Conservation (phyloP, 2,797 vertebrate genomes). For the Helarctos malayanus region DNA sequence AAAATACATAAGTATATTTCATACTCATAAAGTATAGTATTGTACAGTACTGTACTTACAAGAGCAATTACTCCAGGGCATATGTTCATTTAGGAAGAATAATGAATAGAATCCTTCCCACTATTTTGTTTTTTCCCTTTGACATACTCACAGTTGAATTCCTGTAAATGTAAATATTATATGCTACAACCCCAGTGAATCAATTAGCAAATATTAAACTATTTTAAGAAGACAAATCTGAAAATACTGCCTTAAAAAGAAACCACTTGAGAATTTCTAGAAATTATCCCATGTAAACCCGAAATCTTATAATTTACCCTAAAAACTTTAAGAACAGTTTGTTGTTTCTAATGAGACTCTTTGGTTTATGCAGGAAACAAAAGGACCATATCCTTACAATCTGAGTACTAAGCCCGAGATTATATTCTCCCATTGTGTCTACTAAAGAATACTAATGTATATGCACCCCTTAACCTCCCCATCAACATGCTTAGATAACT, state of each 20-base stretch:
- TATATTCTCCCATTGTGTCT: background rate
- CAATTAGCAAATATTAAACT: constrained; percentile 44
- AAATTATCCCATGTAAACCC: background rate
- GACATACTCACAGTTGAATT: constrained; percentile 6
- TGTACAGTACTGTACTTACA: background rate
- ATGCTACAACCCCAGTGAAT: background rate
- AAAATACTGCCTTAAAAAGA: constrained; percentile 20
- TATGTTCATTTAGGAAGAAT: constrained; percentile 44
- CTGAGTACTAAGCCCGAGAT: background rate
- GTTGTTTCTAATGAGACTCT: background rate
- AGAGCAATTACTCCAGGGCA: background rate
- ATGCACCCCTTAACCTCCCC: background rate
- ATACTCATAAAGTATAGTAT: background rate
- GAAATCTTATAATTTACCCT: constrained; percentile 27
- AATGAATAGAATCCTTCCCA: background rate
- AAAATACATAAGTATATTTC: background rate
- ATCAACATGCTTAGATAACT: background rate
- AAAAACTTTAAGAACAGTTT: background rate
- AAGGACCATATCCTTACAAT: background rate
- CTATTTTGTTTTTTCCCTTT: background rate
- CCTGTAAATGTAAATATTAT: constrained; percentile 37
- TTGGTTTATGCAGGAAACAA: background rate
- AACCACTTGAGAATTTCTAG: constrained; percentile 43
- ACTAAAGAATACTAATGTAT: background rate
- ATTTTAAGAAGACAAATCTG: background rate